Conservation (phyloP, 2,888 invertebrate genomes). For the Aproaerema taeniolella region DNA sequence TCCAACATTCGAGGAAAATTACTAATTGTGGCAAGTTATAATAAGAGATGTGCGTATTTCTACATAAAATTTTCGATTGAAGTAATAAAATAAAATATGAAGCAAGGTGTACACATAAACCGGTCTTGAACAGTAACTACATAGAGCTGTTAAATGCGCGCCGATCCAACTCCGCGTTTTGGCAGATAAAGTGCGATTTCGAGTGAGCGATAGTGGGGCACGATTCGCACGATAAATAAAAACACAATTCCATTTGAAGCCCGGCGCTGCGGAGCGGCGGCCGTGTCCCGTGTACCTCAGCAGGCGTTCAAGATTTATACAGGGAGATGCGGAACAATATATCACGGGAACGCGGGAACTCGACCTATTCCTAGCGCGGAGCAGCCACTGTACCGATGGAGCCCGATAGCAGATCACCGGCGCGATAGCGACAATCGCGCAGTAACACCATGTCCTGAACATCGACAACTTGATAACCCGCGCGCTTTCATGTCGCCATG, state of each 20-base stretch:
- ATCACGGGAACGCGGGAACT: conserved; percentile 74
- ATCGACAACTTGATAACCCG: conserved; percentile 37
- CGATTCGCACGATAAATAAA: conserved; percentile 77
- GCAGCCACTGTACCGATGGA: conserved; percentile 68
- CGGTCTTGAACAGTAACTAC: conserved; percentile 30
- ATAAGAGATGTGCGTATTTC: neutral
- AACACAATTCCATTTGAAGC: conserved; percentile 77
- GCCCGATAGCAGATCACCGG: conserved; percentile 64
- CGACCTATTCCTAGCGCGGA: conserved; percentile 71
- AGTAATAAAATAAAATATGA: neutral
- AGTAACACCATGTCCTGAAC: conserved; percentile 41
- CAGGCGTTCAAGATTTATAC: conserved; percentile 76
- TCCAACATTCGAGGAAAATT: neutral
- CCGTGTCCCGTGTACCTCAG: conserved; percentile 75
- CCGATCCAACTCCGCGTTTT: conserved; percentile 57
- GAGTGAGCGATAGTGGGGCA: conserved; percentile 68
- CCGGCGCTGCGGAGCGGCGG: conserved; percentile 62
- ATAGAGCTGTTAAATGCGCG: conserved; percentile 41
- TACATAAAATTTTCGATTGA: neutral
- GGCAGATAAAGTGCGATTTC: conserved; percentile 72
- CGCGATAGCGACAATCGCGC: conserved; percentile 49
- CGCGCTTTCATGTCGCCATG: conserved; percentile 20
- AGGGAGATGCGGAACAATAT: conserved; percentile 74
- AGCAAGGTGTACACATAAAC: conserved; percentile 1
- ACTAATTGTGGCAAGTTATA: conserved; percentile 5